Evolutionary conservation across 2,797 vertebrate genomes (phyloP), one percentile per base, ranked within the genome.

Genomic region (Cebuella pygmaea): DNA sequence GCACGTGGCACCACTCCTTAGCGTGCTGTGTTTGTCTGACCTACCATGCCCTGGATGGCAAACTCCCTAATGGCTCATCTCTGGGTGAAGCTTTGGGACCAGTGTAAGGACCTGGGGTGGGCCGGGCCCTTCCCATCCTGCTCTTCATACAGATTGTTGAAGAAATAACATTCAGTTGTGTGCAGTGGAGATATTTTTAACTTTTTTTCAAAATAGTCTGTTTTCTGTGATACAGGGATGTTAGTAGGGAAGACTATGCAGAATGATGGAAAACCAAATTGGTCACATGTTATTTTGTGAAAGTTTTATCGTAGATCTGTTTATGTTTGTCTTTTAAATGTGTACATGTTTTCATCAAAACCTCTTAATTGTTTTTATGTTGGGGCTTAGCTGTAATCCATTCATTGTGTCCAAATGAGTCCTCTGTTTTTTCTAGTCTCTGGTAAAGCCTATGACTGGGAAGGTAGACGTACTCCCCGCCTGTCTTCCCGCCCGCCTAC

Each of bases 81-180:
- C 75, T 27, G 1, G 7, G 39, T 72, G 26, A 75, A 30, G 48
- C 36, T 44, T 30, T 52, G n/a, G 26, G 7, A 8, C 1, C 83
- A 57, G 4, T 10, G 0, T 48, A 15, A 27, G 74, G 52, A 20
- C 44, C 39, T 74, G 4, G 0, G 24, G 30, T 1, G 1, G n/a
- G 44, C 4, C 1, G 1, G n/a, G 44, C 4, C 1, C 11, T 1
- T 17, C 4, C 1, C 11, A 1, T 22, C 12, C n/a, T 59, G 57
- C 36, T 59, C 1, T 61, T 86, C 22, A 46, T 44, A 15, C 0
- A 57, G 19, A 5, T 11, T 27, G 2, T 61, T 22, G 33, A 41
- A 57, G 80, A 39, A 61, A 13, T 64, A 39, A 30, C 20, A 20
- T 33, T 81, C n/a, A 36, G 0, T 33, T 74, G 24, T 52, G 13